Evolutionary conservation across 2,113 vertebrate genomes (phyloP).

Genomic region (Mus pahari): DNA sequence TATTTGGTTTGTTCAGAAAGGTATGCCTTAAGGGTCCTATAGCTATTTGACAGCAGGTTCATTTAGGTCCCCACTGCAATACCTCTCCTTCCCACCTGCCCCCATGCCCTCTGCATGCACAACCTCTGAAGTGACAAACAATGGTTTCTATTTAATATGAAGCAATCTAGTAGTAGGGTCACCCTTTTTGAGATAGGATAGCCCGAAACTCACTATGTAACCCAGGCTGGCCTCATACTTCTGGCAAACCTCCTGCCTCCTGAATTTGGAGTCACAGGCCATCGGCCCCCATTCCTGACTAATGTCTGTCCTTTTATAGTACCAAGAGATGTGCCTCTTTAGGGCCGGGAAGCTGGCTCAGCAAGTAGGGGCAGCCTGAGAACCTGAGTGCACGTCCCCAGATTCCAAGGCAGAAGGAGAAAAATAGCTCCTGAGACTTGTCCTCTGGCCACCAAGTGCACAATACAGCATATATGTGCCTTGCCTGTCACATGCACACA

Average conservation of each 20-base stretch:
- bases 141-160: neutral
- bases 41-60: neutral
- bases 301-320: neutral
- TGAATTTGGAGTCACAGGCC: neutral
- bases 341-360: neutral
- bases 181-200: neutral
- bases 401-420: neutral
- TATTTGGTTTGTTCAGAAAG: neutral
- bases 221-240: neutral
- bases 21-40: neutral
- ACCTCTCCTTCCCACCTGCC: neutral
- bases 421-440: neutral
- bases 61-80: neutral
- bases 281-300: neutral
- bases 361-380: neutral
- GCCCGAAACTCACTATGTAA: neutral
- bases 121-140: neutral
- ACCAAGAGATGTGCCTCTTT: neutral
- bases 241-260: neutral
- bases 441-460: neutral
- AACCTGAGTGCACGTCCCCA: too few species aligned
- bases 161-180: neutral
- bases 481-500: neutral
- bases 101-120: neutral
- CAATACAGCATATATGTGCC: neutral